phyloP scores from a whole-genome alignment of 2,113 vertebrate species.

The Gracilinanus agilis region DNA sequence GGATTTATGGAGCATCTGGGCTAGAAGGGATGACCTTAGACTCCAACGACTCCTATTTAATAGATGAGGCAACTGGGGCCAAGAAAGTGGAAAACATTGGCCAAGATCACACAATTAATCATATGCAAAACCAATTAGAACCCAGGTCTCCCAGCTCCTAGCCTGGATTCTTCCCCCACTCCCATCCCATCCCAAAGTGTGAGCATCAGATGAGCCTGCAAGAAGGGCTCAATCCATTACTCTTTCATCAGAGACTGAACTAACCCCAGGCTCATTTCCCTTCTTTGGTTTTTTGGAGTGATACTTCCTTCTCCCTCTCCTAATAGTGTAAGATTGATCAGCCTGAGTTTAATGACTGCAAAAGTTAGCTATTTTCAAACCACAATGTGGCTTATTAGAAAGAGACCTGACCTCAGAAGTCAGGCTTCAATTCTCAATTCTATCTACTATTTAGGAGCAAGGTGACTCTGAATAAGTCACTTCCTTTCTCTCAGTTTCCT shows the following conservation, averaged over 20 bases:
- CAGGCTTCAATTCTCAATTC: neutral
- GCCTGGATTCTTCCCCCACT: neutral
- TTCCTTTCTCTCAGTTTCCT: neutral
- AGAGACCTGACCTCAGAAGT: neutral
- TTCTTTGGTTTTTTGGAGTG: neutral
- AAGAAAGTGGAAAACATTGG: neutral
- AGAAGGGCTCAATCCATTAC: neutral
- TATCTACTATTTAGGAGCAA: neutral
- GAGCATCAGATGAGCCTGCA: neutral
- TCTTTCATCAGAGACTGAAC: neutral
- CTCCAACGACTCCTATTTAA: neutral
- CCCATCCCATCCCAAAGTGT: neutral
- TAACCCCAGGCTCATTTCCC: neutral
- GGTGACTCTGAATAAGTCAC: neutral
- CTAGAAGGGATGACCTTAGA: neutral
- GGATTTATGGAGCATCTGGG: neutral
- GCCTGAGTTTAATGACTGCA: neutral
- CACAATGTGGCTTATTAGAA: neutral
- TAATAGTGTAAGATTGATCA: neutral
- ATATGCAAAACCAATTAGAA: neutral
- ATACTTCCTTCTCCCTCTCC: neutral
- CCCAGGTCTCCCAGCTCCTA: neutral
- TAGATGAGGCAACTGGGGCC: neutral
- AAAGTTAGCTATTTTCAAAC: constrained; percentile 3
- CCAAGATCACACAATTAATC: neutral